Percentiles rank a stretch among this genome's conserved stretches.
Evolutionary conservation across 1,140 invertebrate genomes (phyloP).

Genomic region (Papilio machaon): DNA sequence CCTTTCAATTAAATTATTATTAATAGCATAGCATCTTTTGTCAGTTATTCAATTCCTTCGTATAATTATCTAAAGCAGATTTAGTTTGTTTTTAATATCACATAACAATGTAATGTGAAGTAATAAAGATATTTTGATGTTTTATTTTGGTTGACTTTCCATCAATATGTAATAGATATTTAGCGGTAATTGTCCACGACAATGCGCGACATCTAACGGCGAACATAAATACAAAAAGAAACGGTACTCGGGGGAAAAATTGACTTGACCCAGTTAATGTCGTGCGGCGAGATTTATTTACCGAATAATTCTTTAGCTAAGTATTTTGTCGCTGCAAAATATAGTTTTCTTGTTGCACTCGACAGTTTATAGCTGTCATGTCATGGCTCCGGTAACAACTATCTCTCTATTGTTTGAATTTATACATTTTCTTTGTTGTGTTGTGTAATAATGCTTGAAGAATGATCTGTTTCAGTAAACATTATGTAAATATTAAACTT

Average conservation of each 20-base stretch:
- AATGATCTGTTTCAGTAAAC: background rate
- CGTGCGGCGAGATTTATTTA: constrained; percentile 27
- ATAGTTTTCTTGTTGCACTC: constrained; percentile 29
- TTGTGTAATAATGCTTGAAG: background rate
- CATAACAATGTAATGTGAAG: background rate
- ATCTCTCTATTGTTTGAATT: constrained; percentile 3
- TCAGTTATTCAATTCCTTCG: background rate
- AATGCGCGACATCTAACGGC: constrained; percentile 28
- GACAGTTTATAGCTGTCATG: constrained; percentile 16
- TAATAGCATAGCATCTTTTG: background rate
- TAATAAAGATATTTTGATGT: background rate
- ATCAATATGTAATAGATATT: constrained; percentile 28
- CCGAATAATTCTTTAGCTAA: constrained; percentile 31
- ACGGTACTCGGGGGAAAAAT: constrained; percentile 33
- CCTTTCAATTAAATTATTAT: too few relatives aligned
- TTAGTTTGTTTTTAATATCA: background rate
- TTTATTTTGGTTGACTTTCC: background rate
- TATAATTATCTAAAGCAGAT: too few relatives aligned
- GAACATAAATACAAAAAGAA: constrained; percentile 25
- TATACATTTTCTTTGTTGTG: background rate
- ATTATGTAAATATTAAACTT: too few relatives aligned
- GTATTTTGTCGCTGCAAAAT: constrained; percentile 21
- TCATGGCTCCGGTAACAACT: background rate
- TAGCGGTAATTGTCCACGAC: constrained; percentile 16
- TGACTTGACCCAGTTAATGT: constrained; percentile 26